Conservation (phyloP, 1,140 invertebrate species). For the Euwallacea similis region DNA sequence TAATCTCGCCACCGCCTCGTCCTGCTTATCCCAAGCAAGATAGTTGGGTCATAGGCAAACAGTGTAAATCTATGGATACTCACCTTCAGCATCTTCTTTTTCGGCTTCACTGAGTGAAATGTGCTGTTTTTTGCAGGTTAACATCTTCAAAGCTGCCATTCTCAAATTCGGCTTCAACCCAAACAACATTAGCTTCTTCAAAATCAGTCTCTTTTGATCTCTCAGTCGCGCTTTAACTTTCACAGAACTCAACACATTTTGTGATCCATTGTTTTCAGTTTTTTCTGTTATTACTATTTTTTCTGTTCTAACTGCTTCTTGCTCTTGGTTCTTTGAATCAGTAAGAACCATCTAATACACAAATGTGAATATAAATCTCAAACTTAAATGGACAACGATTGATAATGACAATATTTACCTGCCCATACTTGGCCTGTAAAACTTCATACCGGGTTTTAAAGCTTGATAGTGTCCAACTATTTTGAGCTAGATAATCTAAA, state of each 20-base stretch:
- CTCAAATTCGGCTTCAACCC: slow-evolving; percentile 51
- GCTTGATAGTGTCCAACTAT: slow-evolving; percentile 59
- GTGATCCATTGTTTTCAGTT: slow-evolving; percentile 39
- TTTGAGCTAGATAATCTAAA: slow-evolving; percentile 61
- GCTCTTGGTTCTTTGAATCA: slow-evolving; percentile 42
- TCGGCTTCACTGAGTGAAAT: slow-evolving; percentile 43
- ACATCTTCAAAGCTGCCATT: slow-evolving; percentile 50
- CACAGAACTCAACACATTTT: slow-evolving; percentile 44
- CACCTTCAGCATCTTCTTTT: slow-evolving; percentile 45
- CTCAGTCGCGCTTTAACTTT: slow-evolving; percentile 48
- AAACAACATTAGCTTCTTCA: slow-evolving; percentile 50
- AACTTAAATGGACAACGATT: slow-evolving; percentile 5
- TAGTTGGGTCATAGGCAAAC: too few relatives aligned
- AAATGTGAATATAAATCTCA: slow-evolving; percentile 4
- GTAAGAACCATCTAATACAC: slow-evolving; percentile 18
- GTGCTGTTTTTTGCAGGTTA: slow-evolving; percentile 46
- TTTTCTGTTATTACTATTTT: slow-evolving; percentile 47
- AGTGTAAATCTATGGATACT: not conserved
- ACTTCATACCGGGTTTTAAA: slow-evolving; percentile 58
- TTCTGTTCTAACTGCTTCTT: slow-evolving; percentile 41
- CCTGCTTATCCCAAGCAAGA: too few relatives aligned
- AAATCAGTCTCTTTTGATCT: slow-evolving; percentile 50
- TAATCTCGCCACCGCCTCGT: too few relatives aligned
- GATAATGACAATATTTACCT: slow-evolving; percentile 40
- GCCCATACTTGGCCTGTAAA: slow-evolving; percentile 57